These are phyloP conservation scores for Aphaenogaster rudis DNA, from an alignment of 1,140 invertebrate species.

Conservation along the genomic window DNA sequence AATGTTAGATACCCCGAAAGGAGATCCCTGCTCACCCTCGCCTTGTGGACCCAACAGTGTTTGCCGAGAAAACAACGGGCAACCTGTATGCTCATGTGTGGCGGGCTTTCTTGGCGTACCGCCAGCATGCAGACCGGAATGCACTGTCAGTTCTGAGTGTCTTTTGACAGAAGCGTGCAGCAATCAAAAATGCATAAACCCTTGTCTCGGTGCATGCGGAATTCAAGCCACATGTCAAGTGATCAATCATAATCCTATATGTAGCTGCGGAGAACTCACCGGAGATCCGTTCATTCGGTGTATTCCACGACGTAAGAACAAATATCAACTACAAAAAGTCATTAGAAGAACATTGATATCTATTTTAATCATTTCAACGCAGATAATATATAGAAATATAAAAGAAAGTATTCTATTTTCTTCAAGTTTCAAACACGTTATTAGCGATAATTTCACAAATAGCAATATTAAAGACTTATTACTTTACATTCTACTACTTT, in stretches of 20 bases:
- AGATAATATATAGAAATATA: background rate
- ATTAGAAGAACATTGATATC: background rate
- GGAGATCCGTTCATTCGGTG: conserved; percentile 88
- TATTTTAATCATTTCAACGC: conserved; percentile 56
- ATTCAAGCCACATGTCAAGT: conserved; percentile 83
- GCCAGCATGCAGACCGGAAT: conserved; percentile 88
- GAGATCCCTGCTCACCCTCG: conserved; percentile 89
- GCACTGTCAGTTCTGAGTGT: conserved; percentile 85
- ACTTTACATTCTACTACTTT: background rate
- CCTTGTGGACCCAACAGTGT: conserved; percentile 92
- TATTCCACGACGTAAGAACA: conserved; percentile 79
- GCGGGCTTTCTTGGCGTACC: conserved; percentile 89
- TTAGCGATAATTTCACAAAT: background rate
- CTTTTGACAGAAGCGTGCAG: conserved; percentile 81
- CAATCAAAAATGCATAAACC: conserved; percentile 84
- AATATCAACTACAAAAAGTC: background rate
- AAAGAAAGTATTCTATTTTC: background rate
- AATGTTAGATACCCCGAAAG: conserved; percentile 39
- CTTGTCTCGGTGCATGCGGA: conserved; percentile 84
- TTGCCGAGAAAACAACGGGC: conserved; percentile 89
- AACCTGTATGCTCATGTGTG: conserved; percentile 89
- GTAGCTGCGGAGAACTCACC: conserved; percentile 87
- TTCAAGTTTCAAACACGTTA: background rate
- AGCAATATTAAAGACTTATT: background rate
- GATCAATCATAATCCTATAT: conserved; percentile 90